These are phyloP conservation scores for Graptemys geographica DNA, from an alignment of 2,797 vertebrate species.

Conservation along the genomic window DNA sequence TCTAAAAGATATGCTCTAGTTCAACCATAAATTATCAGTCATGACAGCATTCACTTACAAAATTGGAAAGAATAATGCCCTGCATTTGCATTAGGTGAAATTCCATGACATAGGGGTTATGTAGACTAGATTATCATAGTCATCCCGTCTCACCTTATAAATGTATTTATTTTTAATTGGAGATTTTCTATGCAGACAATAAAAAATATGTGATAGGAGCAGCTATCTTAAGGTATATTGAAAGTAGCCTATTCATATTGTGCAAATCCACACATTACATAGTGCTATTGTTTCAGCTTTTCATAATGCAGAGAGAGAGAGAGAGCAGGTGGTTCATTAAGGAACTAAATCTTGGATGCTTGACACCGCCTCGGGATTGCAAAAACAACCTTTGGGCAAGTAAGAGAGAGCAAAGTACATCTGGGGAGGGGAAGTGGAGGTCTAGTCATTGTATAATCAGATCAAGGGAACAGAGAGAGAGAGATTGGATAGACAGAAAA, in stretches of 20 bases:
- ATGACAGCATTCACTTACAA: not conserved
- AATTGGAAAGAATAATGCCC: not conserved
- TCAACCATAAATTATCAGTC: not conserved
- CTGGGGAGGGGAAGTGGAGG: not conserved
- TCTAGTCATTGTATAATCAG: not conserved
- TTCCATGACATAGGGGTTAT: not conserved
- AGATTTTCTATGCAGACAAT: not conserved
- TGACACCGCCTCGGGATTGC: not conserved
- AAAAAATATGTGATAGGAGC: too few species aligned
- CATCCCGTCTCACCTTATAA: not conserved
- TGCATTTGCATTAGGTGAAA: not conserved
- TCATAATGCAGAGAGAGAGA: not conserved
- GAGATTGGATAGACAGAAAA: rapidly evolving
- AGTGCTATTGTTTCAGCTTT: not conserved
- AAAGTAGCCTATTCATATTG: not conserved
- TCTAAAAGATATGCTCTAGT: not conserved
- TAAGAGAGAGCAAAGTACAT: not conserved
- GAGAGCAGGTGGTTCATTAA: not conserved
- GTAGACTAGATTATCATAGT: rapidly evolving
- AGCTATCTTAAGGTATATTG: not conserved
- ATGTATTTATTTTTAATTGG: rapidly evolving
- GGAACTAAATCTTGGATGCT: not conserved
- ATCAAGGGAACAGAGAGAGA: not conserved
- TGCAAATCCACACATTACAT: not conserved
- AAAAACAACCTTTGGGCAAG: not conserved